Evolutionary conservation across 2,888 invertebrate genomes (phyloP), one percentile per base, ranked within the genome.

Genomic region (Lymantria dispar): DNA sequence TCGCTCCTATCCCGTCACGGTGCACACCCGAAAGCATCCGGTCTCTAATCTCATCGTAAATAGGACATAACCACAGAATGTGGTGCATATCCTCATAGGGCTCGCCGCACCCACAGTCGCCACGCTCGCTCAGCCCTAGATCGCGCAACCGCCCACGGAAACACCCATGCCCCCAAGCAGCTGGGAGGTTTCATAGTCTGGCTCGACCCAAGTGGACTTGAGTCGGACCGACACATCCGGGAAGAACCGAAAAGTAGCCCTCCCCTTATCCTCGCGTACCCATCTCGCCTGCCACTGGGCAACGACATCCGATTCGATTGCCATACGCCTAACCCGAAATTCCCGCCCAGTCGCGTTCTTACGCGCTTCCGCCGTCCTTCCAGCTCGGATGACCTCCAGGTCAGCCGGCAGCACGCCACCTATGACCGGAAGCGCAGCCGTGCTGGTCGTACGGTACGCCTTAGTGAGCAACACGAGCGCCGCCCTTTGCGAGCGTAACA

Each of bases 321-420:
- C n/a, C 11, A 8, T 7, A n/a, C n/a, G n/a, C 8, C 14, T 22
- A n/a, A 8, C 37, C n/a, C 29, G 14, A 2, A 3, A 9, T n/a
- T 45, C 22, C 36, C 14, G 9, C 8, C 10, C 10, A 5, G 10
- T 3, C 36, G 39, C 39, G 38, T n/a, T 37, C 13, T 15, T 11
- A 9, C 45, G 10, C 39, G 29, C 39, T 30, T 38, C 30, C 12
- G 29, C 45, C 29, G 29, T 7, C 38, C 39, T 37, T 10, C 47
- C 47, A 1, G 47, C 47, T 61, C 63, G 50, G 10, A 31, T 13
- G 0, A 61, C 59, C 13, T 63, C 62, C 7, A 61, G 42, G 15
- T 63, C 61, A 11, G 61, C 59, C 3, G 61, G 58, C 0, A 58
- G 14, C 0, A 55, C 56, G 0, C 54, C 59, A 1, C 54, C 61